Conservation (phyloP, 2,888 invertebrate genomes). For the Troides oblongomaculatus region DNA sequence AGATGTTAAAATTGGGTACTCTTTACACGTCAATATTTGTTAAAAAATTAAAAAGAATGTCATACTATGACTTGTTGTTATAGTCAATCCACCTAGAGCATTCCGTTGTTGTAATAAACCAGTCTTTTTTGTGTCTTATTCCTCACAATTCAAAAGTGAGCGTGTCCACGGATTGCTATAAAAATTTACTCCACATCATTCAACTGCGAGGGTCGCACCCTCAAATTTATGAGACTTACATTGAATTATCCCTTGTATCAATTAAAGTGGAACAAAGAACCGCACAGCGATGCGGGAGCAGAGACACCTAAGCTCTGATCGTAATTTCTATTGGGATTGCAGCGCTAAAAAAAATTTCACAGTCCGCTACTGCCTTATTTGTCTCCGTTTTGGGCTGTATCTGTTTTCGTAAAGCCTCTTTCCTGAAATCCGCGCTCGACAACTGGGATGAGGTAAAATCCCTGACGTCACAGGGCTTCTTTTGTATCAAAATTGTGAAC, state of each 20-base stretch:
- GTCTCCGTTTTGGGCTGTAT: conserved; percentile 54
- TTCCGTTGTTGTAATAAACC: conserved; percentile 10
- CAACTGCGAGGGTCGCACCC: conserved; percentile 8
- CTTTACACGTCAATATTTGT: too few relatives aligned
- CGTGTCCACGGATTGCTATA: conserved; percentile 13
- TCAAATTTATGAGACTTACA: conserved; percentile 33
- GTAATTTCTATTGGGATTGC: conserved; percentile 59
- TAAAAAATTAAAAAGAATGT: not conserved
- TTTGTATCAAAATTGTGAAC: conserved; percentile 51
- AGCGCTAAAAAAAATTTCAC: conserved; percentile 44
- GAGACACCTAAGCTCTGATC: conserved; percentile 49
- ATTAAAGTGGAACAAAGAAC: conserved; percentile 47
- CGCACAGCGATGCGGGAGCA: conserved; percentile 48
- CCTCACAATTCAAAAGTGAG: conserved; percentile 14
- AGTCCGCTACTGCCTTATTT: conserved; percentile 51
- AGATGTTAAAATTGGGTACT: too few relatives aligned
- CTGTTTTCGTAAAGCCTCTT: conserved; percentile 56
- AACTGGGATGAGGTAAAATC: conserved; percentile 45
- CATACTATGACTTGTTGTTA: not conserved
- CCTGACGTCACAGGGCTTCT: conserved; percentile 42
- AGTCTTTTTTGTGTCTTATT: conserved; percentile 6
- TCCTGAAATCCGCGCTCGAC: conserved; percentile 42
- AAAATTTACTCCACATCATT: conserved; percentile 27
- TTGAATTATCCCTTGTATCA: conserved; percentile 38
- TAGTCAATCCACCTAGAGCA: not conserved